A percentile compares a stretch with the other conserved stretches of the same genome.
Evolutionary conservation across 2,113 vertebrate genomes (phyloP).

Genomic region (Antennarius striatus): DNA sequence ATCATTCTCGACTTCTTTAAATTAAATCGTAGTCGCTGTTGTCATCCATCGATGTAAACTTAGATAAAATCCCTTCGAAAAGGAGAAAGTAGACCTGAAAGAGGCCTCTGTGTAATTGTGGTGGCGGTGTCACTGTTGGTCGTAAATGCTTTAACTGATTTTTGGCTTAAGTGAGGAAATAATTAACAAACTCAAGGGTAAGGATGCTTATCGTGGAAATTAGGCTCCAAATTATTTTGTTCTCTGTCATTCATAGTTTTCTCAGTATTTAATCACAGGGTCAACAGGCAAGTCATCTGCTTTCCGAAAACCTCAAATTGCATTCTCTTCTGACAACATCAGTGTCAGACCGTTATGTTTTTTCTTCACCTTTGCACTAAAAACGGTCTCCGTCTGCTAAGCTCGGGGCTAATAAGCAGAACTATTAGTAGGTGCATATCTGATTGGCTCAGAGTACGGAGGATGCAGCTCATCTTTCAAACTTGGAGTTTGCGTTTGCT

Average conservation of each 20-base stretch:
- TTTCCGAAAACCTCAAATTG: constrained; percentile 5
- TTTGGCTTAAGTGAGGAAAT: too few species aligned
- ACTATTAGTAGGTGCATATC: constrained; percentile 64
- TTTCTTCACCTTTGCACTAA: constrained; percentile 15
- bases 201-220: constrained; percentile 1
- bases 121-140: too few species aligned
- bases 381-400: constrained; percentile 32
- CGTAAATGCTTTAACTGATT: too few species aligned
- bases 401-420: constrained; percentile 53
- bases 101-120: too few species aligned
- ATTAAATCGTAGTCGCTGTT: background rate
- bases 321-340: constrained; percentile 11
- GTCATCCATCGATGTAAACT: too few species aligned
- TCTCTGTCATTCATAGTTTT: background rate
- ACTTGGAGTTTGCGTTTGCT: constrained; percentile 54
- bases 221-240: background rate
- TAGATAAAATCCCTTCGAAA: too few species aligned
- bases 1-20: background rate
- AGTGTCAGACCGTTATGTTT: constrained; percentile 28
- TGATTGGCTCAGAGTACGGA: constrained; percentile 57
- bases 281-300: background rate
- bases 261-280: constrained; percentile 9
- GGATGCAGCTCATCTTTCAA: constrained; percentile 69
- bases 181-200: background rate
- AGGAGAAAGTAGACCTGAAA: too few species aligned